Evolutionary conservation across 2,888 invertebrate genomes (phyloP), one percentile per base, ranked within the genome.

Genomic region (Ornithoptera alexandrae): DNA sequence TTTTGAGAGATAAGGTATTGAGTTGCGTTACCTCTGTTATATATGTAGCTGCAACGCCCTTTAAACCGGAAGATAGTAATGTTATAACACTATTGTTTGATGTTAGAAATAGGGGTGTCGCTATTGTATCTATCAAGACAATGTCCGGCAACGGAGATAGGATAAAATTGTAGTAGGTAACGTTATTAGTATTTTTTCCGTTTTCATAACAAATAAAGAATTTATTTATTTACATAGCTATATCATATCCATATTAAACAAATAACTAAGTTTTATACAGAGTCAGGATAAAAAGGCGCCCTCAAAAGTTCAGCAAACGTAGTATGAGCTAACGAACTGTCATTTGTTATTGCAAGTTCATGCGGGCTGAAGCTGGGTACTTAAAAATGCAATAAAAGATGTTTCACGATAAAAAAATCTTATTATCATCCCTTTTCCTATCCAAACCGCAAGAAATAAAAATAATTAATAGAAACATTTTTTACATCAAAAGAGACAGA

Each of bases 301-400:
- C 72, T 74, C 74, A 72, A 76, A 83, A 79, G 77, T 81, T 77
- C 71, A 71, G 71, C 71, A 76, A 77, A 75, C 74, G 72, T 71
- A 73, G 73, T 73, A 79, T 75, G 74, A 79, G 75, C 78, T 83
- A 85, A 85, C 84, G 85, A 85, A 77, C 76, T 62, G 70, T 75
- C 81, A 82, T 84, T 84, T 81, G 77, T 80, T 77, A 76, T 74
- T 72, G 72, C 63, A 53, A 64, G 63, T 59, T 67, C 70, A 70
- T 67, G 67, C 64, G 64, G 56, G 64, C 56, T 58, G 67, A 67
- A 46, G 60, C 30, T 64, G 42, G 17, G 65, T 65, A 61, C 64
- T 65, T 71, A 60, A 67, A 62, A 70, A 50, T 59, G 59, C 62
- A 70, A 62, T 39, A 61, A 57, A 64, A 15, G 57, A 12, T 58